phyloP scores from a whole-genome alignment of 23 tunicate genomes.

The Halocynthia aurantium region DNA sequence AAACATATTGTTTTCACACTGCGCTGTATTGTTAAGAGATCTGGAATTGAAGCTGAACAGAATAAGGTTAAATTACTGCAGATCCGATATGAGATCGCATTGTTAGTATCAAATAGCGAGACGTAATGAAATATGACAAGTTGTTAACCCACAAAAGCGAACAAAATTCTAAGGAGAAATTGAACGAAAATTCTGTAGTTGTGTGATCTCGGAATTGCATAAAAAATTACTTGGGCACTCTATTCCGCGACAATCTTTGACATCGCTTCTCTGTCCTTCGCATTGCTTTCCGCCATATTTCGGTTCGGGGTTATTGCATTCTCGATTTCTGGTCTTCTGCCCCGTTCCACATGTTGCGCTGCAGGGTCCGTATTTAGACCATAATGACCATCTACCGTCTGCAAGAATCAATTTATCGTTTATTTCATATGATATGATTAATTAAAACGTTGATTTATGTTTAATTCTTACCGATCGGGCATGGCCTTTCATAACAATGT shows the following conservation, averaged over 20 bases:
- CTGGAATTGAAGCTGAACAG: too few species aligned
- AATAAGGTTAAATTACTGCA: too few species aligned
- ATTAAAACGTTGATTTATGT: not conserved
- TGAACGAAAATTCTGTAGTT: too few species aligned
- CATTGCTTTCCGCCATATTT: constrained; percentile 62
- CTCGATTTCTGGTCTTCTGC: constrained; percentile 32
- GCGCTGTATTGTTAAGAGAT: too few species aligned
- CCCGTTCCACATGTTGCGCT: constrained; percentile 80
- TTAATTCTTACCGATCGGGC: constrained; percentile 69
- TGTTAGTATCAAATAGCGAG: too few species aligned
- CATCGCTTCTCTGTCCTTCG: constrained; percentile 38
- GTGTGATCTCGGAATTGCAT: too few species aligned
- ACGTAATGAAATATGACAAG: too few species aligned
- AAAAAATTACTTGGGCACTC: constrained; percentile 68
- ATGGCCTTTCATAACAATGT: constrained; percentile 40
- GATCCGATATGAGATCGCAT: too few species aligned
- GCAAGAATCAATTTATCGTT: not conserved
- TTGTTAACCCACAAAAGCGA: too few species aligned
- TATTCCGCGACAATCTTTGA: constrained; percentile 31
- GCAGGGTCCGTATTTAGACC: constrained; percentile 83
- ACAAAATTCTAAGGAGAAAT: too few species aligned
- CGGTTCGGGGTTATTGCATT: constrained; percentile 79
- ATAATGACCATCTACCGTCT: constrained; percentile 77
- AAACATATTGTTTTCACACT: too few species aligned
- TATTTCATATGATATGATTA: not conserved